Base-by-base conservation (phyloP, 2,888 invertebrate genomes). In the Amaurobius ferox region DNA sequence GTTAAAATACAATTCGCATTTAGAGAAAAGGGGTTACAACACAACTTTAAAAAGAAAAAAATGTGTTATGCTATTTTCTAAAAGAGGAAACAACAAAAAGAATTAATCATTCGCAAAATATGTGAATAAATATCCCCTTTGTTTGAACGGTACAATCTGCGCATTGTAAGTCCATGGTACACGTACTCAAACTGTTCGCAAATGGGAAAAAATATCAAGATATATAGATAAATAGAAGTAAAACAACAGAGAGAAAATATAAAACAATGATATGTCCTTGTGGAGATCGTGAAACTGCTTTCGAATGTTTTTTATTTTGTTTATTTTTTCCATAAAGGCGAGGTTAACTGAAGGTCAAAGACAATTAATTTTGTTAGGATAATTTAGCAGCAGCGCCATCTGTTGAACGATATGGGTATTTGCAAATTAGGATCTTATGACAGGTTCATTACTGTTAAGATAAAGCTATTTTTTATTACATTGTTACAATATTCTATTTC, bases 231-330 rank as follows among this genome's bases (percentile, higher is more conserved):
- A 64, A 30, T n/a, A 66, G 66, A 66, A 40, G 28, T 28, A 62
- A 62, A 66, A 67, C 72, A 79, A 80, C 28, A 67, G 61, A 66
- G 55, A 55, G 55, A 79, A 80, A 62, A 40, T 61, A 32, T 67
- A 66, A 71, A 83, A 83, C 76, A 83, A 83, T 83, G 83, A 76
- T 76, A 44, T 64, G 83, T 44, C 83, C 83, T 83, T 83, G 76
- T 83, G 71, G 16, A 40, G 64, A 76, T 81, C 76, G 74, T 81
- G 70, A 79, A 79, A 79, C 44, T 40, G 55, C 77, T 79, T 76
- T 71, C 66, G 83, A 83, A 83, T 71, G 77, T 30, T 83, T 68
- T 70, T 74, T 70, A 7, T 7, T 35, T 35, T 35, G 9, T 44
- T 44, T 16, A 44, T 44, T 55, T 55, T 23, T 55, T 55, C 11